Percentiles rank a stretch among this genome's conserved stretches.
phyloP scores from a whole-genome alignment of 2,797 vertebrate genomes.

The Chaetophractus vellerosus region DNA sequence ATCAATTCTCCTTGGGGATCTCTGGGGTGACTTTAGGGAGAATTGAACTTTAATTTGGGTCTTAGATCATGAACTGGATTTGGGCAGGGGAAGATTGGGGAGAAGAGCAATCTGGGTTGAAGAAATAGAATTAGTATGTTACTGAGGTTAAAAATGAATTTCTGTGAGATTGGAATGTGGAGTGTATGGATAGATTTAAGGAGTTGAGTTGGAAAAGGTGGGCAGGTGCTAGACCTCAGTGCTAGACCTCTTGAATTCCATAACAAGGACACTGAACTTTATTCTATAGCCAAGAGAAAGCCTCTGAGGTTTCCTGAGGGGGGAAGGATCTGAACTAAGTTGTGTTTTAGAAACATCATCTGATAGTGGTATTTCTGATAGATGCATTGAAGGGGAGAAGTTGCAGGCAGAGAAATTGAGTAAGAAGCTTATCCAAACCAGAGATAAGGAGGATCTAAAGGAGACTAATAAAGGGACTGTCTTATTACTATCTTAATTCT shows the following conservation, averaged over 20 bases:
- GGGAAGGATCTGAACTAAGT: neutral
- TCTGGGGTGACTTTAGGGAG: neutral
- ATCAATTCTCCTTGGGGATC: neutral
- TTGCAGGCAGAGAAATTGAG: neutral
- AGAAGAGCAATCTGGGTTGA: neutral
- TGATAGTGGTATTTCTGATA: neutral
- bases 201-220: neutral
- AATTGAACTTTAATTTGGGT: neutral
- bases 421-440: slow-evolving; percentile 10
- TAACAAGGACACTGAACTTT: neutral
- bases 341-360: neutral
- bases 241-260: neutral
- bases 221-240: neutral
- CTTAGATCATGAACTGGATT: neutral
- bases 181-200: neutral
- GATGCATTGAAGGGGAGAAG: neutral
- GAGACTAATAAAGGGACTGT: neutral
- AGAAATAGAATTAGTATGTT: neutral
- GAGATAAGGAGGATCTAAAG: neutral
- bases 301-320: neutral
- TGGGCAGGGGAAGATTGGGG: neutral
- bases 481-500: neutral
- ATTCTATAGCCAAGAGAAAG: neutral
- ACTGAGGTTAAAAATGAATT: neutral
- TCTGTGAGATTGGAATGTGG: neutral